Percentiles rank a stretch among this genome's conserved stretches.
Evolutionary conservation across 2,888 invertebrate genomes (phyloP).

Genomic region (Netelia fuscicornis): DNA sequence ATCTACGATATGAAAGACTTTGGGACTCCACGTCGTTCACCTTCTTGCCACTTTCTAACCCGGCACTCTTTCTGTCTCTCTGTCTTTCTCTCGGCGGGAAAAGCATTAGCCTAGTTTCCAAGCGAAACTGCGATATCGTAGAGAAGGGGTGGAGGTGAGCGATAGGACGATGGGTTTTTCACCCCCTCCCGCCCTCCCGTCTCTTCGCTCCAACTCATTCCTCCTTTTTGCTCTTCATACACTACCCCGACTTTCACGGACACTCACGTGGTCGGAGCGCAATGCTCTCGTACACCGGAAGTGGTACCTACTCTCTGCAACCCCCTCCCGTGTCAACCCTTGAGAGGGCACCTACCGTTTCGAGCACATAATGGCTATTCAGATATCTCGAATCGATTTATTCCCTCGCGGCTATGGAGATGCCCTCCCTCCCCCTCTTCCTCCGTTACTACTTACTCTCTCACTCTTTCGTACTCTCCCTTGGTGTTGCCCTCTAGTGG

Average conservation of each 20-base stretch:
- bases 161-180: slow-evolving; percentile 36
- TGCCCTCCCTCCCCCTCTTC: slow-evolving; percentile 4
- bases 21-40: slow-evolving; percentile 70
- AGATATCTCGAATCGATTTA: slow-evolving; percentile 81
- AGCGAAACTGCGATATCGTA: slow-evolving; percentile 41
- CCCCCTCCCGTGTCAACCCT: slow-evolving; percentile 64
- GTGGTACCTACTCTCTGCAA: slow-evolving; percentile 37
- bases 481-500: slow-evolving; percentile 22
- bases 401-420: slow-evolving; percentile 72
- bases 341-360: slow-evolving; percentile 34
- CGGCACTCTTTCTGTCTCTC: background rate
- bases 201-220: background rate
- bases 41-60: slow-evolving; percentile 29
- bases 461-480: slow-evolving; percentile 12
- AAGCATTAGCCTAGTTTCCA: slow-evolving; percentile 79
- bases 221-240: background rate
- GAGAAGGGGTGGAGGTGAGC: background rate
- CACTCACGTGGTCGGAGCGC: slow-evolving; percentile 2
- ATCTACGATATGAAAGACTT: slow-evolving; percentile 69
- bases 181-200: background rate
- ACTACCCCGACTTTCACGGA: slow-evolving; percentile 47
- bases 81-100: slow-evolving; percentile 8
- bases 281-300: slow-evolving; percentile 50
- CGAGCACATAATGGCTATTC: slow-evolving; percentile 78
- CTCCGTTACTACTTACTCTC: slow-evolving; percentile 20